Evolutionary conservation across 2,113 vertebrate species (phyloP).

Genomic region (Ochotona curzoniae): DNA sequence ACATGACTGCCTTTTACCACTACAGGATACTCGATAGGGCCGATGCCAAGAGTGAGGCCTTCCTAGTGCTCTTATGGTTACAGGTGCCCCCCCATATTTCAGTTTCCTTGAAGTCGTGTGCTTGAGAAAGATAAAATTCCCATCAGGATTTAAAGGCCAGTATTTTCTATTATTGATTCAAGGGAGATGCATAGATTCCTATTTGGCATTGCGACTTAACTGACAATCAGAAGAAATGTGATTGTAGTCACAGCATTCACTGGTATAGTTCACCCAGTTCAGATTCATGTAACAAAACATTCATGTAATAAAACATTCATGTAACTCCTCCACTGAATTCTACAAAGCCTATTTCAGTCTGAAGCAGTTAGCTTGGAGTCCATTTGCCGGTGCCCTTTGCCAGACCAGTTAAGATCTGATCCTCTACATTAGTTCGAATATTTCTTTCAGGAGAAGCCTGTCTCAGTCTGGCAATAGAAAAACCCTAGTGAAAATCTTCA

Average conservation of each 20-base stretch:
- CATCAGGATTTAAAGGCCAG: not conserved
- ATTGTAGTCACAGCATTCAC: not conserved
- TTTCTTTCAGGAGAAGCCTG: not conserved
- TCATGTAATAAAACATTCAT: not conserved
- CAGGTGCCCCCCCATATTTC: not conserved
- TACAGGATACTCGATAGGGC: not conserved
- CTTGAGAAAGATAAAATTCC: not conserved
- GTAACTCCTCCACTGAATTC: not conserved
- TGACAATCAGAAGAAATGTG: not conserved
- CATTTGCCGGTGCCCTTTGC: not conserved
- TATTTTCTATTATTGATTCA: not conserved
- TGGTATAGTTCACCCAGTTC: not conserved
- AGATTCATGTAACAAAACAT: not conserved
- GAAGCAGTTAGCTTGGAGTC: not conserved
- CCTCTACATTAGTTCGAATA: not conserved
- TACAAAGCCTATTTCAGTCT: not conserved
- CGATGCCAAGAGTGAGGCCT: not conserved
- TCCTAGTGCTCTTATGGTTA: not conserved
- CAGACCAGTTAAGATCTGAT: not conserved
- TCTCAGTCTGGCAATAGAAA: not conserved
- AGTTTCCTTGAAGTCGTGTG: not conserved
- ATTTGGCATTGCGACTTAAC: not conserved
- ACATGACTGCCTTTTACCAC: not conserved
- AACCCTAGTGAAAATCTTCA: no score
- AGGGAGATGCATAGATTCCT: not conserved